These are phyloP conservation scores for Cheilosia pagana DNA, from an alignment of 2,888 invertebrate genomes.

Conservation along the genomic window DNA sequence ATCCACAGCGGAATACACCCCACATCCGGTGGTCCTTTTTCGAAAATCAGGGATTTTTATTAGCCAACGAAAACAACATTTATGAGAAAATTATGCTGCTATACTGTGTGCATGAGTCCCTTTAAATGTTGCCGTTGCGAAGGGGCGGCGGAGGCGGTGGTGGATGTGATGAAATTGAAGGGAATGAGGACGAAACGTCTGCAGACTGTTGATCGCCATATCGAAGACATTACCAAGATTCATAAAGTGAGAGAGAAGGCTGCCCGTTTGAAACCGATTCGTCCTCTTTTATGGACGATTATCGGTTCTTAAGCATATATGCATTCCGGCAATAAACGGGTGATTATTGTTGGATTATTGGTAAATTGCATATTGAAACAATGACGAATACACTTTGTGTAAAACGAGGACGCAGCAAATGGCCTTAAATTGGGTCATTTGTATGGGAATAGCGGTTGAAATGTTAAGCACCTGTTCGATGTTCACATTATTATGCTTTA, in stretches of 20 bases:
- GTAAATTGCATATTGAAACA: slow-evolving; percentile 74
- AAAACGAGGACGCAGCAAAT: slow-evolving; percentile 42
- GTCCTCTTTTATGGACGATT: slow-evolving; percentile 71
- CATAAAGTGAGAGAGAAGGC: slow-evolving; percentile 59
- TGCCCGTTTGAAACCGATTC: slow-evolving; percentile 47
- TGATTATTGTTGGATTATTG: slow-evolving; percentile 75
- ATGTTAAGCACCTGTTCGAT: slow-evolving; percentile 59
- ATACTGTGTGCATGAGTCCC: slow-evolving; percentile 40
- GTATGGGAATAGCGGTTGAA: slow-evolving; percentile 55
- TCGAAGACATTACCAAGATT: slow-evolving; percentile 63
- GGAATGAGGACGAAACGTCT: slow-evolving; percentile 62
- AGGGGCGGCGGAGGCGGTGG: background rate
- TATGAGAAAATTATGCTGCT: slow-evolving; percentile 73
- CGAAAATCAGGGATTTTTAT: slow-evolving; percentile 71
- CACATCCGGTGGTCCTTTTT: slow-evolving; percentile 59
- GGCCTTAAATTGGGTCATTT: slow-evolving; percentile 64
- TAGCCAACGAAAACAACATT: slow-evolving; percentile 73
- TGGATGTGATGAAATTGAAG: slow-evolving; percentile 61
- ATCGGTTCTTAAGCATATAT: slow-evolving; percentile 72
- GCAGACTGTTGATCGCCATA: slow-evolving; percentile 71
- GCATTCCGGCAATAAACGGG: slow-evolving; percentile 72
- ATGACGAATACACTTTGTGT: slow-evolving; percentile 62
- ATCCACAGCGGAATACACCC: slow-evolving; percentile 26
- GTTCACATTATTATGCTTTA: slow-evolving; percentile 38
- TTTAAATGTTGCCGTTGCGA: slow-evolving; percentile 28